Percentiles rank a stretch among this genome's conserved stretches.
Evolutionary conservation across 2,888 invertebrate species (phyloP).

Genomic region (Eurytoma adleriae): DNA sequence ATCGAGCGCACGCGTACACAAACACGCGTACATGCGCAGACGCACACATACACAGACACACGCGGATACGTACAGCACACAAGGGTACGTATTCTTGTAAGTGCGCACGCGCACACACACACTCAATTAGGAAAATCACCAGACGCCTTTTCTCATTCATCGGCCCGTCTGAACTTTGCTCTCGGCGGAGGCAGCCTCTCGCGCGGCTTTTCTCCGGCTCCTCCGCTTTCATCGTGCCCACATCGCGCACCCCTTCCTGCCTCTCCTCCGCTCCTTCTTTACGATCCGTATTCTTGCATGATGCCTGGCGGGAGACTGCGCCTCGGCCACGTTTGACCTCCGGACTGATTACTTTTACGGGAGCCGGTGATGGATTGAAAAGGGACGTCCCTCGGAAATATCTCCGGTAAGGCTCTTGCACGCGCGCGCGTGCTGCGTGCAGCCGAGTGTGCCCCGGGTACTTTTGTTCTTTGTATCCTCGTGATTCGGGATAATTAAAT

Average conservation of each 20-base stretch:
- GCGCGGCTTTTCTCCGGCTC: not conserved
- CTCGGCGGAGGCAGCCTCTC: not conserved
- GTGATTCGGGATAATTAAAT: not conserved
- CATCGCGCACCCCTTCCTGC: constrained; percentile 16
- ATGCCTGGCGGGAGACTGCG: not conserved
- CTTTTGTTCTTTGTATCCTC: not conserved
- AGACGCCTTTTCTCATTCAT: constrained; percentile 52
- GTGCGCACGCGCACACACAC: not conserved
- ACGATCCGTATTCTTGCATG: not conserved
- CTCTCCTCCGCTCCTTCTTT: constrained; percentile 29
- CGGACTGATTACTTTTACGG: constrained; percentile 63
- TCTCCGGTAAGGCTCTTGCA: not conserved
- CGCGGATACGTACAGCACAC: not conserved
- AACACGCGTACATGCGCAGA: not conserved
- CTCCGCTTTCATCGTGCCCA: constrained; percentile 32
- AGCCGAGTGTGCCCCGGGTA: not conserved
- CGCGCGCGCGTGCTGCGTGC: too few relatives aligned
- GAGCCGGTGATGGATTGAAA: constrained; percentile 62
- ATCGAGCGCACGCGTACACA: too few relatives aligned
- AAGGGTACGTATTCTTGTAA: not conserved
- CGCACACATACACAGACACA: not conserved
- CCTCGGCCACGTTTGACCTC: constrained; percentile 56
- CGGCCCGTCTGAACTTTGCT: constrained; percentile 38
- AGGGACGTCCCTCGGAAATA: not conserved
- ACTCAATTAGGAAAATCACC: not conserved